Evolutionary conservation across 2,797 vertebrate species (phyloP), one percentile per base, ranked within the genome.

Genomic region (Melanotaenia pygmaea): DNA sequence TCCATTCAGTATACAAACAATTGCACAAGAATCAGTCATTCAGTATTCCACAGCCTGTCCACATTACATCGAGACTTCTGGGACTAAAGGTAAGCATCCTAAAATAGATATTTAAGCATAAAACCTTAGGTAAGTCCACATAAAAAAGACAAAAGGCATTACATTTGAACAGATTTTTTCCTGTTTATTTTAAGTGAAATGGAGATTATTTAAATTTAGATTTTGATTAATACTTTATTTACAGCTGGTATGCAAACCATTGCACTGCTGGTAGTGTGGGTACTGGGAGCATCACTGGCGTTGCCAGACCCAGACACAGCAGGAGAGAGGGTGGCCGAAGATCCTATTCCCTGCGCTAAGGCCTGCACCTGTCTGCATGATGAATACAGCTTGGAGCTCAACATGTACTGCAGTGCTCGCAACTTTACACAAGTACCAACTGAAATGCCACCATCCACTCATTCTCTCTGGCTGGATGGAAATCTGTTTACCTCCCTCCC

Each of bases 381-480:
- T 2, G 96, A 97, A 59, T 95, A 96, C 89, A 95, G 81, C 0
- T 90, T 89, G 1, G 97, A 97, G 83, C 95, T 98, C 86, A 97
- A 92, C 0, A 90, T 98, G 82, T 99, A 98, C 94, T 99, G 98
- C 92, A 98, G 96, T 24, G 9, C 88, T 0, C 94, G 93, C 14
- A 98, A 99, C 89, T 90, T 98, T 35, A 96, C 95, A 0, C 87
- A 37, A 57, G 79, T 95, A 61, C 98, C 97, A 0, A 47, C 89
- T 0, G 94, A 95, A 4, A 61, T 98, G 38, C 97, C 97, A 0
- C 10, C 28, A 0, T 77, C 86, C 0, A 89, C 94, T 71, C 95
- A 93, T 76, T 95, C 95, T 3, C 89, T 99, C 38, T 99, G 98
- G 98, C 92, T 99, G 43, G 98, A 99, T 0, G 90, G 95, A 34